These are phyloP conservation scores for Abramis brama DNA, from an alignment of 2,113 vertebrate species.

Conservation along the genomic window DNA sequence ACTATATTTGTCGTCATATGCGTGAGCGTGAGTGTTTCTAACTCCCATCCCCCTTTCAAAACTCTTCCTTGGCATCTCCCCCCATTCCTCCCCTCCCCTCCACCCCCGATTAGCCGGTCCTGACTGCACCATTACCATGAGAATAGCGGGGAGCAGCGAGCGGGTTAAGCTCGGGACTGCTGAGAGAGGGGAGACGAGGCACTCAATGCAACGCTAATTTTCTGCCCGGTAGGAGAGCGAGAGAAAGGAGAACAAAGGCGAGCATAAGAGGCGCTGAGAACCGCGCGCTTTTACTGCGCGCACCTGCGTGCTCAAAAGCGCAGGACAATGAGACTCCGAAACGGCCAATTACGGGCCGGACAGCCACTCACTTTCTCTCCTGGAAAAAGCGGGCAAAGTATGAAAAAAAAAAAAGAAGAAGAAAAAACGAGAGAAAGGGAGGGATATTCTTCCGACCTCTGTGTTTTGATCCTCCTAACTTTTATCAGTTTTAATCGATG, in stretches of 20 bases:
- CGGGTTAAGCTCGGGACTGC: conserved; percentile 60
- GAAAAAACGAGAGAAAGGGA: conserved; percentile 27
- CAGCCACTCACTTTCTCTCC: conserved; percentile 48
- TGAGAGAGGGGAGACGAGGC: conserved; percentile 55
- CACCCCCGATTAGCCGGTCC: conserved; percentile 59
- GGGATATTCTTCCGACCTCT: conserved; percentile 36
- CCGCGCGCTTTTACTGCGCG: conserved; percentile 52
- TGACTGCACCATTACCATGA: conserved; percentile 61
- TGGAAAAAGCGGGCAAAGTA: conserved; percentile 13
- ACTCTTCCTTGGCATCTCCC: conserved; percentile 24
- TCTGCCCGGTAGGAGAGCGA: conserved; percentile 59
- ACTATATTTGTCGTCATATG: conserved; percentile 33
- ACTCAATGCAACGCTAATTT: conserved; percentile 64
- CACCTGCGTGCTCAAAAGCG: conserved; percentile 63
- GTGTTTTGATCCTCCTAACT: conserved; percentile 48
- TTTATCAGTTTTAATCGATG: conserved; percentile 55
- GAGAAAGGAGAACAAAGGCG: conserved; percentile 62
- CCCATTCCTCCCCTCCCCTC: conserved; percentile 47
- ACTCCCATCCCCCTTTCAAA: conserved; percentile 40
- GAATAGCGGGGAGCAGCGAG: conserved; percentile 60
- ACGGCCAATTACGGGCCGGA: conserved; percentile 58
- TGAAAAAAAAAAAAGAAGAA: conserved; percentile 13
- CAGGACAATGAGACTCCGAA: conserved; percentile 58
- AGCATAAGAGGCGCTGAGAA: conserved; percentile 59
- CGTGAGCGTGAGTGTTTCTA: conserved; percentile 36